Percentiles rank a stretch among this genome's conserved stretches.
These are phyloP conservation scores for Pelecanus crispus DNA, from an alignment of 2,113 vertebrate genomes.

Conservation along the genomic window DNA sequence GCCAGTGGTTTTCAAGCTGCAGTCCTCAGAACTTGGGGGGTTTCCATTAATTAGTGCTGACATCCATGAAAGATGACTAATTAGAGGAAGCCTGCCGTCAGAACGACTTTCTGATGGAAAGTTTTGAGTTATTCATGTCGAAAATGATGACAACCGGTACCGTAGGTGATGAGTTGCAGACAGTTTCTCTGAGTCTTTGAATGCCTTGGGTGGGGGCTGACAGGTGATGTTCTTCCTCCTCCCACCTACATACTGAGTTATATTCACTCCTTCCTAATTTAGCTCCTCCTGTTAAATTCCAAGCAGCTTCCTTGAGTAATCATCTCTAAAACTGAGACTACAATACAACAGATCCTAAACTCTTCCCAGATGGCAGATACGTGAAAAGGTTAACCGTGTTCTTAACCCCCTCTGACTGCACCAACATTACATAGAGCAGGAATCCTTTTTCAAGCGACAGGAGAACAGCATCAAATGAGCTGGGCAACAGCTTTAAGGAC, in stretches of 20 bases:
- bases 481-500: neutral
- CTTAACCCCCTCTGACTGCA: neutral
- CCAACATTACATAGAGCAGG: neutral
- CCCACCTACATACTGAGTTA: neutral
- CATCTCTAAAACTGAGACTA: neutral
- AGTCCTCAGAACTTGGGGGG: neutral
- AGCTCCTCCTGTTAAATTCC: neutral
- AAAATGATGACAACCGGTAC: neutral
- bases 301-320: neutral
- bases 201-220: neutral
- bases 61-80: neutral
- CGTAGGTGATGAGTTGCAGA: neutral
- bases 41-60: neutral
- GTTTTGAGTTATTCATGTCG: neutral
- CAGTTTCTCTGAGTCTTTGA: neutral
- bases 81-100: neutral
- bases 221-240: neutral
- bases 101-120: neutral
- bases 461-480: neutral
- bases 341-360: neutral
- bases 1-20: neutral
- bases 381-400: neutral
- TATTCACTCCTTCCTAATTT: neutral
- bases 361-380: neutral
- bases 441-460: neutral